Evolutionary conservation across 2,888 invertebrate species (phyloP).

Genomic region (Anaspis maculata): DNA sequence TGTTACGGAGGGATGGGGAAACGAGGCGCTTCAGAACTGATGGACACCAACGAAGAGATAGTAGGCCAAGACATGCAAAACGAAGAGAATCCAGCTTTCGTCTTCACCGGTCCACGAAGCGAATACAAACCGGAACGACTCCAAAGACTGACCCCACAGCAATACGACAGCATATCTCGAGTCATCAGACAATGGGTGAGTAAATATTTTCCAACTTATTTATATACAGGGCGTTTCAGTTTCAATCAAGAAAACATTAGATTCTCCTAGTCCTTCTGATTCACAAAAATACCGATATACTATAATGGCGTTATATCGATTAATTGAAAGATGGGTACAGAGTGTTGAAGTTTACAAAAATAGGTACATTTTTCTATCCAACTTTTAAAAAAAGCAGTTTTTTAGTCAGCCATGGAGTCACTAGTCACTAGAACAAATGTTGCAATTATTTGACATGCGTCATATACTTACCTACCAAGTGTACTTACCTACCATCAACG

Average conservation of each 20-base stretch:
- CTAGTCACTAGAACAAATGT: no score
- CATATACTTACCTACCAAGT: no score
- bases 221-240: slow-evolving; percentile 3
- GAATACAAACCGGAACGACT: slow-evolving; percentile 18
- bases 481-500: no score
- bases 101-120: slow-evolving; percentile 28
- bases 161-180: slow-evolving; percentile 34
- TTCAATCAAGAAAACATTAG: slow-evolving; percentile 2
- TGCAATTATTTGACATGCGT: no score
- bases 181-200: slow-evolving; percentile 43
- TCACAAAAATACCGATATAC: no score
- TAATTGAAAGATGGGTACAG: no score
- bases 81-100: slow-evolving; percentile 25
- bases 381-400: no score
- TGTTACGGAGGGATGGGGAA: slow-evolving; percentile 72
- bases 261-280: no score
- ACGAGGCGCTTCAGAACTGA: slow-evolving; percentile 39
- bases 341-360: no score
- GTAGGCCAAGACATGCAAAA: slow-evolving; percentile 26
- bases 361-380: no score
- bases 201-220: slow-evolving; percentile 6
- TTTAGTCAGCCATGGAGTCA: no score
- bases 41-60: slow-evolving; percentile 33
- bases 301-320: no score
- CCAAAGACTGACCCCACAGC: slow-evolving; percentile 22